Evolutionary conservation across 2,888 invertebrate species (phyloP), one percentile per base, ranked within the genome.

Genomic region (Sarcophaga caerulescens): DNA sequence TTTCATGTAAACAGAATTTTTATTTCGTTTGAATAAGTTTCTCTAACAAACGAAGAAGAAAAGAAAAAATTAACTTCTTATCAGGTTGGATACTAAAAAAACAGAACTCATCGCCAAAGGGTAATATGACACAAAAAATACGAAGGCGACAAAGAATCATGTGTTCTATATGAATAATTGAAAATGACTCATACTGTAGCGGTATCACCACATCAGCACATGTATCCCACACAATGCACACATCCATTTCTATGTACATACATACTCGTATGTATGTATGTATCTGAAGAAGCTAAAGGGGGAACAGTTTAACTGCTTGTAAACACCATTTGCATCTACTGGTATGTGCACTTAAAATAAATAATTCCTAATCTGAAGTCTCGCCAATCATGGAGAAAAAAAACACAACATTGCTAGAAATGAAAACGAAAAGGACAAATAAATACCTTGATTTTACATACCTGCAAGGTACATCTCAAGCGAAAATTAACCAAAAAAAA

Each of bases 311-410:
- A 19, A 59, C n/a, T 10, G 59, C 19, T 57, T n/a, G 35, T 10
- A 59, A 71, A 71, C 35, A 71, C 21, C 73, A 66, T 73, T 66
- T 59, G 44, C 52, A 73, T 80, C 60, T 44, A 59, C n/a, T n/a
- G n/a, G n/a, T n/a, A n/a, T n/a, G n/a, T n/a, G n/a, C 57, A 80
- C 66, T 73, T 73, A 12, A 60, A 73, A 66, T 80, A 80, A 73
- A 80, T 73, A 80, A 80, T 73, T 35, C 66, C 44, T 73, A 47
- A 66, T 68, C n/a, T 73, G 14, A 73, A 80, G 73, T 80, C 73
- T 80, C 45, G 66, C 17, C 59, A 80, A 79, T 65, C 65, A 35
- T 77, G 76, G 1, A 60, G 68, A 63, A 63, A n/a, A 19, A n/a
- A 6, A 25, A 35, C 35, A 8, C 35, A 17, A 52, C 52, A 52